phyloP scores from a whole-genome alignment of 2,797 vertebrate species.

The Bovichtus diacanthus region DNA sequence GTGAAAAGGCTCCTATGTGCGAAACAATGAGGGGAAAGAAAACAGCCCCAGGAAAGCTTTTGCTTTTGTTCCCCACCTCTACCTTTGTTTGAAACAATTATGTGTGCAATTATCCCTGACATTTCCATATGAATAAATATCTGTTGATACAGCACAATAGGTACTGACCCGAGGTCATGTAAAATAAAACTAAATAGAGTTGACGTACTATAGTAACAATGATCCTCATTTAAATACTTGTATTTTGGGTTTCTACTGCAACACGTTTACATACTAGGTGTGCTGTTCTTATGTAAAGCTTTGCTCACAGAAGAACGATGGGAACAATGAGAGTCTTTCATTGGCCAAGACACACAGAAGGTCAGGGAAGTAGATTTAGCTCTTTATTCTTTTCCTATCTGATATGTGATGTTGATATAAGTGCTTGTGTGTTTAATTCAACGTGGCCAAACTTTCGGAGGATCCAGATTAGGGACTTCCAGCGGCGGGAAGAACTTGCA shows the following conservation, averaged over 20 bases:
- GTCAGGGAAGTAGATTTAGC: conserved; percentile 1
- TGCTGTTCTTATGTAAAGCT: background rate
- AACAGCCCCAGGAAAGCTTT: conserved; percentile 14
- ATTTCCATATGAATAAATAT: conserved; percentile 19
- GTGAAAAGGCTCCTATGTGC: conserved; percentile 15
- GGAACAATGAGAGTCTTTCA: conserved; percentile 45
- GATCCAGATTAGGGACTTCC: no score
- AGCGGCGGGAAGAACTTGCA: no score
- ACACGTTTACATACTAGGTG: no score
- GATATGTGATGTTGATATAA: conserved; percentile 15
- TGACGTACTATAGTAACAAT: no score
- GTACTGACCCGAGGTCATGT: no score
- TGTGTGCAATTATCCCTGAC: background rate
- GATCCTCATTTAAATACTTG: no score
- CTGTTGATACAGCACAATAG: background rate
- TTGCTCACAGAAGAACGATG: background rate
- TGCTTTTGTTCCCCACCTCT: background rate
- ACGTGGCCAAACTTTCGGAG: no score
- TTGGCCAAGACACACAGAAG: conserved; percentile 12
- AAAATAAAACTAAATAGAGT: no score
- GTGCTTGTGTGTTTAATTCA: no score
- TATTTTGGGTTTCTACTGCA: no score
- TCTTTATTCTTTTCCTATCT: conserved; percentile 36
- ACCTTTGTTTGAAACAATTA: background rate
- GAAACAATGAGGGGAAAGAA: conserved; percentile 27